A percentile compares a stretch with the other conserved stretches of the same genome.
These are phyloP conservation scores for Myiozetetes cayanensis DNA, from an alignment of 2,113 vertebrate species.

Conservation along the genomic window DNA sequence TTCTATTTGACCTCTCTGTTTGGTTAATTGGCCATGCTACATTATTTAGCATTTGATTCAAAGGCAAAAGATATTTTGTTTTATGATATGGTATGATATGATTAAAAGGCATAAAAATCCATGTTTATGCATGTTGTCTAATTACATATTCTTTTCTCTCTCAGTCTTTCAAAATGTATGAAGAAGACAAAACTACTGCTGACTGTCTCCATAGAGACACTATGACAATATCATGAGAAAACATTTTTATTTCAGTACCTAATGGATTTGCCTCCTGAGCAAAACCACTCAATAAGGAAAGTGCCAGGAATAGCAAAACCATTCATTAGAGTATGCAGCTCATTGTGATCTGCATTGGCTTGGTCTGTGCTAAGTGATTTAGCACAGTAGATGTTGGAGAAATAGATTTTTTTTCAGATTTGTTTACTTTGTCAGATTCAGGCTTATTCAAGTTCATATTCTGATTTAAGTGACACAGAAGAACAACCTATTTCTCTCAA, in stretches of 20 bases:
- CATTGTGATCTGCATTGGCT: constrained; percentile 13
- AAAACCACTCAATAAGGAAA: constrained; percentile 55
- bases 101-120: not conserved
- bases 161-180: not conserved
- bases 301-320: constrained; percentile 18
- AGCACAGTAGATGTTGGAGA: not conserved
- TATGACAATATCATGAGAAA: constrained; percentile 32
- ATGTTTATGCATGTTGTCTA: not conserved
- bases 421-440: not conserved
- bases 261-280: constrained; percentile 51
- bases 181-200: constrained; percentile 20
- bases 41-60: not conserved
- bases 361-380: constrained; percentile 15
- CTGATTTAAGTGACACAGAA: constrained; percentile 3
- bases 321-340: constrained; percentile 9
- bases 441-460: not conserved
- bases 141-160: not conserved
- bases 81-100: not conserved
- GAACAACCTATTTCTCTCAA: not conserved
- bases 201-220: constrained; percentile 49
- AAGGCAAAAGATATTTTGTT: not conserved
- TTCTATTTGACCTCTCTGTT: not conserved
- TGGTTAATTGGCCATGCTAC: not conserved
- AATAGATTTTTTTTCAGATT: not conserved
- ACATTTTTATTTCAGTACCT: constrained; percentile 48